Percentiles rank a stretch among this genome's conserved stretches.
Evolutionary conservation across 2,797 vertebrate genomes (phyloP).

Genomic region (Ammospiza maritima): DNA sequence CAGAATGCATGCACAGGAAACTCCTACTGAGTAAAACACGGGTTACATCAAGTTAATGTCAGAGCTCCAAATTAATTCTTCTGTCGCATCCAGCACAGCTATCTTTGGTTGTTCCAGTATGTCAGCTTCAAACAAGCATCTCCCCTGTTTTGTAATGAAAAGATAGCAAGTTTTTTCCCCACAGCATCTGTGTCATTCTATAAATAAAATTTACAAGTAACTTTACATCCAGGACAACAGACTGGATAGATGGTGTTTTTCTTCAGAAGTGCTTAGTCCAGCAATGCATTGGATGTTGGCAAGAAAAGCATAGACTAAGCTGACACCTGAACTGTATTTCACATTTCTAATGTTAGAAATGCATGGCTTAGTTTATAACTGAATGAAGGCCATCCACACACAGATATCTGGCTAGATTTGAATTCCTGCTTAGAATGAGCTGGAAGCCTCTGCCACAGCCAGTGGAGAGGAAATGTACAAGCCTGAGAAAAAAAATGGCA

Average conservation of each 20-base stretch:
- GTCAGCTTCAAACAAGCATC: constrained; percentile 6
- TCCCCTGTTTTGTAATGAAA: background rate
- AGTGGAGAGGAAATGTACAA: background rate
- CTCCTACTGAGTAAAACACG: background rate
- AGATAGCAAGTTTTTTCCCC: constrained; percentile 3
- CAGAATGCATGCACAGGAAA: background rate
- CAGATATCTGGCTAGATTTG: background rate
- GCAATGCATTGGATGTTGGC: background rate
- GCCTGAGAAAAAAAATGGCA: background rate
- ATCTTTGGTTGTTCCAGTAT: background rate
- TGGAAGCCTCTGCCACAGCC: background rate
- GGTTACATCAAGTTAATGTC: background rate
- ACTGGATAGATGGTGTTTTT: background rate
- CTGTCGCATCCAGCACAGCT: background rate
- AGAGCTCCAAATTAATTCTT: background rate
- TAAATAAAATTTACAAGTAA: constrained; percentile 8
- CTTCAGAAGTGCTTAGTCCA: background rate
- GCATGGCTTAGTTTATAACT: background rate
- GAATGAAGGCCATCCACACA: background rate
- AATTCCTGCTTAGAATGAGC: background rate
- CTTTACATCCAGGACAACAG: background rate
- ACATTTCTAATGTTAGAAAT: background rate
- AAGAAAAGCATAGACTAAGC: background rate
- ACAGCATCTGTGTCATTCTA: background rate
- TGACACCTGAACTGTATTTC: background rate